Conservation (phyloP, 2,797 vertebrate genomes). For the Gila robusta region DNA sequence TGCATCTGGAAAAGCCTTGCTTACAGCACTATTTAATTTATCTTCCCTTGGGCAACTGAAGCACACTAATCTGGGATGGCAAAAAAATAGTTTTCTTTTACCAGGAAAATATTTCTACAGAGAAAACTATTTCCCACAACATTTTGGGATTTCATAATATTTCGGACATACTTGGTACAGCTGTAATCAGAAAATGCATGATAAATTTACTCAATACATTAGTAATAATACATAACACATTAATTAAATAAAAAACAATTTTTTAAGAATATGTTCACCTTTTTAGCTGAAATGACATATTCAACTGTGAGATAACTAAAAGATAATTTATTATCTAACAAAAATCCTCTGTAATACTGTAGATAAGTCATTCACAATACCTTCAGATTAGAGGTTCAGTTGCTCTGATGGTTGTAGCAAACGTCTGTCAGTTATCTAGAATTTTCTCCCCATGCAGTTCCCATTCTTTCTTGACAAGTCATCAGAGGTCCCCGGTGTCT, state of each 20-base stretch:
- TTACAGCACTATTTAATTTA: slow-evolving; percentile 34
- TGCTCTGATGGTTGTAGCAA: slow-evolving; percentile 8
- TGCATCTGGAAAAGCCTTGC: slow-evolving; percentile 26
- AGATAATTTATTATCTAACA: background rate
- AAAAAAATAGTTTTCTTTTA: background rate
- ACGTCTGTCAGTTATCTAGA: slow-evolving; percentile 23
- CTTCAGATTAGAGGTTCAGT: slow-evolving; percentile 36
- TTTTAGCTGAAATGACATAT: background rate
- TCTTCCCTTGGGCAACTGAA: background rate
- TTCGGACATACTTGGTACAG: background rate
- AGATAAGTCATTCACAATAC: slow-evolving; percentile 25
- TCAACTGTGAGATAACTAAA: background rate
- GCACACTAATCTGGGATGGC: background rate
- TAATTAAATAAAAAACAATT: background rate
- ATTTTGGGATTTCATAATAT: background rate
- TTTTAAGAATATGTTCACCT: background rate
- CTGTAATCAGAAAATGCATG: background rate
- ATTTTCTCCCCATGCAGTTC: slow-evolving; percentile 22
- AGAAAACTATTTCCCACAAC: background rate
- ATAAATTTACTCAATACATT: background rate
- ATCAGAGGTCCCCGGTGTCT: background rate
- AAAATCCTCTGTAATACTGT: background rate
- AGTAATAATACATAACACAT: background rate
- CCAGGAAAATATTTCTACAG: background rate
- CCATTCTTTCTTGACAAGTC: slow-evolving; percentile 24